A percentile compares a stretch with the other conserved stretches of the same genome.
phyloP scores from a whole-genome alignment of 2,113 vertebrate genomes.

The Lycaon pictus region DNA sequence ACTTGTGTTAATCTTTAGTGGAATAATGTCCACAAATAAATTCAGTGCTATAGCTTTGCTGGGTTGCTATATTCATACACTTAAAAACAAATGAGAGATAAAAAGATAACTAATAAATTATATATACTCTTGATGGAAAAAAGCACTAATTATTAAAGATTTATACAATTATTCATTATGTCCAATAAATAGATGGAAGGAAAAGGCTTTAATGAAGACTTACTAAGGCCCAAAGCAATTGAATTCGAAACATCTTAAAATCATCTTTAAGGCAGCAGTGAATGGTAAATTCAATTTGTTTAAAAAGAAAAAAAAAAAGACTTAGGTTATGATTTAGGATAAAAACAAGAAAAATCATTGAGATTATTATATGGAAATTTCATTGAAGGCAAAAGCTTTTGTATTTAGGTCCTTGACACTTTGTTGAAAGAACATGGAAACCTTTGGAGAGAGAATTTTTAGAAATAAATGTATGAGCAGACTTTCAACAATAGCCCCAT shows the following conservation, averaged over 20 bases:
- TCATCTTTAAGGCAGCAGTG: not conserved
- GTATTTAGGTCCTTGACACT: not conserved
- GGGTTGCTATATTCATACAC: not conserved
- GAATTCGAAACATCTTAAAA: not conserved
- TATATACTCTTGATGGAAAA: not conserved
- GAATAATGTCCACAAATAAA: not conserved
- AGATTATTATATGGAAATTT: not conserved
- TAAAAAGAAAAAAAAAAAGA: not conserved
- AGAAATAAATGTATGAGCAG: not conserved
- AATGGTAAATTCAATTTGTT: not conserved
- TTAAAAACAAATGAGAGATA: slow-evolving; percentile 45
- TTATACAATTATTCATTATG: not conserved
- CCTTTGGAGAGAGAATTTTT: not conserved
- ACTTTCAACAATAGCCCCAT: not conserved
- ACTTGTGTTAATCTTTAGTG: slow-evolving; percentile 10
- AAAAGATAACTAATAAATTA: not conserved
- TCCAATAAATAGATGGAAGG: not conserved
- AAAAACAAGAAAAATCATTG: not conserved
- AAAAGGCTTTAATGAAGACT: not conserved
- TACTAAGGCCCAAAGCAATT: not conserved
- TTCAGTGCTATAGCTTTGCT: not conserved
- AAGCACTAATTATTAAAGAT: not conserved
- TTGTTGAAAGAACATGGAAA: not conserved
- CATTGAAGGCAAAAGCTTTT: not conserved
- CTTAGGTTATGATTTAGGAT: not conserved